A percentile compares a stretch with the other conserved stretches of the same genome.
These are phyloP conservation scores for Margaritifera margaritifera DNA, from an alignment of 2,888 invertebrate genomes.

Conservation along the genomic window DNA sequence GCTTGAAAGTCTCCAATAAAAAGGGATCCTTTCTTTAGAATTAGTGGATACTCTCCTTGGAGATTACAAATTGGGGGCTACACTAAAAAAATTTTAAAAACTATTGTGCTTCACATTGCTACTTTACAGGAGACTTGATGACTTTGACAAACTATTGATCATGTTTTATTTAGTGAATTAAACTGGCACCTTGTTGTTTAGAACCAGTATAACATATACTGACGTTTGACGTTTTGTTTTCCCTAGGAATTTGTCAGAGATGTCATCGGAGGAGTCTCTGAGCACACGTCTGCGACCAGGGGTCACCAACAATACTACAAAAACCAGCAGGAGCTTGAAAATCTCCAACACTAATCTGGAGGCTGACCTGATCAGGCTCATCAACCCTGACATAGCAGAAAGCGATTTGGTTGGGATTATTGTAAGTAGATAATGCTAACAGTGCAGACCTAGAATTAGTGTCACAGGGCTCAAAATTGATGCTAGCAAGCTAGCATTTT, in stretches of 20 bases:
- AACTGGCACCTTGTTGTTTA: background rate
- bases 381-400: constrained; percentile 77
- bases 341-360: constrained; percentile 77
- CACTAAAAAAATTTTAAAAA: no score
- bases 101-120: no score
- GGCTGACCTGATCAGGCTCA: constrained; percentile 89
- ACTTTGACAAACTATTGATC: no score
- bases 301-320: constrained; percentile 29
- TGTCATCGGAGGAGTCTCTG: constrained; percentile 66
- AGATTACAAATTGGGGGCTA: no score
- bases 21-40: no score
- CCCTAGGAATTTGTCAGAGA: constrained; percentile 62
- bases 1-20: no score
- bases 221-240: background rate
- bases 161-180: no score
- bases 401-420: constrained; percentile 52
- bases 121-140: no score
- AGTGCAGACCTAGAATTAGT: background rate
- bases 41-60: no score
- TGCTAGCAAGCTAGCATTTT: background rate
- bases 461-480: no score
- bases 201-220: background rate
- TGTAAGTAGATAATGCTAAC: constrained; percentile 21
- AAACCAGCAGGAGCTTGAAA: constrained; percentile 30
- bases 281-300: constrained; percentile 59